Conservation (phyloP, 2,113 vertebrate species). For the Microtus montanus region DNA sequence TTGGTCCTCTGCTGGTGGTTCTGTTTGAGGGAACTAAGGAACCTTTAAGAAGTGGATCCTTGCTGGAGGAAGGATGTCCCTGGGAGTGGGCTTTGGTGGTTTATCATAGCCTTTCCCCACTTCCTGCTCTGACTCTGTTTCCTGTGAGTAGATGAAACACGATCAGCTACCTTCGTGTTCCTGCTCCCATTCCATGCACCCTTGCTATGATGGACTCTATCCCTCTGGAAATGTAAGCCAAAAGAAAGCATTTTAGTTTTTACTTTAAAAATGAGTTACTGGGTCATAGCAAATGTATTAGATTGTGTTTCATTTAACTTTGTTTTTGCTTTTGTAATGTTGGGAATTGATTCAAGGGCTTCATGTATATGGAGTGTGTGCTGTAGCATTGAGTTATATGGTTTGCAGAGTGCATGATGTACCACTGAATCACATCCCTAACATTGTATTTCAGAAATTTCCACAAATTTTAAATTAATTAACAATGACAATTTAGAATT, state of each 20-base stretch:
- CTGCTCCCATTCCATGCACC: no score
- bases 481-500: not conserved
- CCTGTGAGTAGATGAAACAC: not conserved
- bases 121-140: not conserved
- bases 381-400: not conserved
- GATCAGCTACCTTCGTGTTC: not conserved
- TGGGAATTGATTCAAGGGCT: not conserved
- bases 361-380: not conserved
- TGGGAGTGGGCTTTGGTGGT: not conserved
- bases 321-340: not conserved
- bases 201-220: not conserved
- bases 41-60: no score
- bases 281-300: not conserved
- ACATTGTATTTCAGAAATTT: slow-evolving; percentile 3
- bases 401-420: not conserved
- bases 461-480: slow-evolving; percentile 29
- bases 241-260: not conserved
- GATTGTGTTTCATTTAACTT: not conserved
- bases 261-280: slow-evolving; percentile 1
- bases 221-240: not conserved
- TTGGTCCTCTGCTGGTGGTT: no score
- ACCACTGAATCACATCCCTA: not conserved
- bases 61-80: not conserved
- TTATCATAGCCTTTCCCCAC: not conserved
- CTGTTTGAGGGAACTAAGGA: not conserved